Conservation (phyloP, 2,888 invertebrate species). For the Pachymerium ferrugineum region DNA sequence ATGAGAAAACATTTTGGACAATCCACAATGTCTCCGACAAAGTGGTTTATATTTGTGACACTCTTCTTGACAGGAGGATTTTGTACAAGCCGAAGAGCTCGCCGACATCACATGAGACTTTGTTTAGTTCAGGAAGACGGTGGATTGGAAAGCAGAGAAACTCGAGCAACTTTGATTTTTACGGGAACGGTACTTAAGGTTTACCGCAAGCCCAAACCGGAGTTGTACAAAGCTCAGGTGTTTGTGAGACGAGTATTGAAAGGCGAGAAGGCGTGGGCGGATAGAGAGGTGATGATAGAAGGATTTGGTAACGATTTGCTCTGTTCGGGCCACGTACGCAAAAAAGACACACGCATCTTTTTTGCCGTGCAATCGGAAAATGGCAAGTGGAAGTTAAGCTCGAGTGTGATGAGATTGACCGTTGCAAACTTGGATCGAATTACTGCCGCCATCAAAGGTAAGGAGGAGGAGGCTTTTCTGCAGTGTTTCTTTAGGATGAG, state of each 20-base stretch:
- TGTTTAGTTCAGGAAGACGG: constrained; percentile 19
- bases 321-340: constrained; percentile 43
- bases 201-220: constrained; percentile 34
- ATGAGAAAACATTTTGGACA: too few species aligned
- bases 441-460: constrained; percentile 45
- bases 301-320: constrained; percentile 46
- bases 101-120: constrained; percentile 6
- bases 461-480: constrained; percentile 11
- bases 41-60: not conserved
- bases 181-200: constrained; percentile 44
- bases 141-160: constrained; percentile 29
- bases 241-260: constrained; percentile 35
- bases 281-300: constrained; percentile 41
- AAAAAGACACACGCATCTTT: constrained; percentile 47
- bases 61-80: not conserved
- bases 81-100: not conserved
- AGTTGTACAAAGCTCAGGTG: constrained; percentile 25
- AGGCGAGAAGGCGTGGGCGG: constrained; percentile 39
- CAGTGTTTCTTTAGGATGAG: constrained; percentile 14
- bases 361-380: constrained; percentile 41
- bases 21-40: not conserved
- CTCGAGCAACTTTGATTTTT: constrained; percentile 43
- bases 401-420: constrained; percentile 45
- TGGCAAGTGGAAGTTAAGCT: constrained; percentile 44
- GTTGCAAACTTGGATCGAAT: constrained; percentile 44